These are phyloP conservation scores for Strigamia maritima DNA, from an alignment of 2,888 invertebrate species.

Conservation along the genomic window DNA sequence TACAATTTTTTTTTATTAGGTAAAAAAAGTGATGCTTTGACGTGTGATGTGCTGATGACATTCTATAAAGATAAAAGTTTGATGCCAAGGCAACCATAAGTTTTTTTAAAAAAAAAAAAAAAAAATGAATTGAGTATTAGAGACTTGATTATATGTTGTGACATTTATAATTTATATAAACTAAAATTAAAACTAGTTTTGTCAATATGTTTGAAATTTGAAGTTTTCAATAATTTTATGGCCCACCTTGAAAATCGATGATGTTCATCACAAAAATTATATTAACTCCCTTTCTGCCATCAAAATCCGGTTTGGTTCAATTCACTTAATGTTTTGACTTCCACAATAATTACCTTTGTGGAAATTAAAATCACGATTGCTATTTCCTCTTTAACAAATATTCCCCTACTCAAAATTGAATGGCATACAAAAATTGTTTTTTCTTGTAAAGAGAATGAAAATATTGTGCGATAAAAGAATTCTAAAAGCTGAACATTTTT, in stretches of 20 bases:
- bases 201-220: too few relatives aligned
- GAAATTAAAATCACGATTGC: not conserved
- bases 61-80: not conserved
- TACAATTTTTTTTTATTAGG: not conserved
- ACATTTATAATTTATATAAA: not conserved
- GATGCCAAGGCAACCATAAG: not conserved
- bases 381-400: slow-evolving; percentile 4
- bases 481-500: not conserved
- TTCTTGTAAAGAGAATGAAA: not conserved
- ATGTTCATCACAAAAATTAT: too few relatives aligned
- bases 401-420: not conserved
- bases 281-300: not conserved
- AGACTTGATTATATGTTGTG: too few relatives aligned
- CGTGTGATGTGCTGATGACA: not conserved
- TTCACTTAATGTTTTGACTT: not conserved
- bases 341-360: not conserved
- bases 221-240: too few relatives aligned
- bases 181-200: too few relatives aligned
- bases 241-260: too few relatives aligned
- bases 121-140: too few relatives aligned
- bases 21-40: not conserved
- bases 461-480: not conserved
- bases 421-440: not conserved
- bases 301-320: not conserved
- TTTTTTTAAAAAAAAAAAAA: not conserved